phyloP scores from a whole-genome alignment of 2,888 invertebrate species.

The Macroteleia sp. region DNA sequence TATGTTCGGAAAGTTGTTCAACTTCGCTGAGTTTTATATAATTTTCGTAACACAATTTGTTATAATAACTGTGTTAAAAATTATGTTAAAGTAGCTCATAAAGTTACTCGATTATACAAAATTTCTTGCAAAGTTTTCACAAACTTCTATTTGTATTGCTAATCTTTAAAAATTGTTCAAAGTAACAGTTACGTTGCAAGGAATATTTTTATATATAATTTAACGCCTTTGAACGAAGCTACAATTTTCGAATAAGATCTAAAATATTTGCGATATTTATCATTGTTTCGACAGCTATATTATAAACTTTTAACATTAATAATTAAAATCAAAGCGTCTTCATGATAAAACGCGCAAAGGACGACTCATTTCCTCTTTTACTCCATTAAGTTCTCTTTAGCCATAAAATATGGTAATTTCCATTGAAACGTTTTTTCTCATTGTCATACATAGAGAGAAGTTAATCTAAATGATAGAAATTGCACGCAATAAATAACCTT shows the following conservation, averaged over 20 bases:
- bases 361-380: slow-evolving; percentile 16
- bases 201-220: slow-evolving; percentile 13
- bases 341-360: not conserved
- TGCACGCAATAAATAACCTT: slow-evolving; percentile 33
- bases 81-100: slow-evolving; percentile 26
- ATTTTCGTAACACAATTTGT: slow-evolving; percentile 25
- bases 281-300: slow-evolving; percentile 16
- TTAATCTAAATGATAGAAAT: slow-evolving; percentile 47
- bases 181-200: slow-evolving; percentile 1
- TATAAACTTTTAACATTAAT: slow-evolving; percentile 1
- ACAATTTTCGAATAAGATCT: not conserved
- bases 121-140: slow-evolving; percentile 12
- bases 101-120: slow-evolving; percentile 21
- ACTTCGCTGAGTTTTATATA: slow-evolving; percentile 20
- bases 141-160: slow-evolving; percentile 24
- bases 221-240: slow-evolving; percentile 3
- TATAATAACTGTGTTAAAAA: slow-evolving; percentile 37
- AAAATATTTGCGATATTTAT: slow-evolving; percentile 7
- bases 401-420: slow-evolving; percentile 46
- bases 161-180: slow-evolving; percentile 18
- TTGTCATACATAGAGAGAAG: slow-evolving; percentile 32
- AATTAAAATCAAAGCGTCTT: slow-evolving; percentile 15
- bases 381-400: slow-evolving; percentile 30
- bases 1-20: too few relatives aligned
- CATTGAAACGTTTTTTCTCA: slow-evolving; percentile 39